phyloP scores from a whole-genome alignment of 2,888 invertebrate genomes.

The Sinotaia quadrata region DNA sequence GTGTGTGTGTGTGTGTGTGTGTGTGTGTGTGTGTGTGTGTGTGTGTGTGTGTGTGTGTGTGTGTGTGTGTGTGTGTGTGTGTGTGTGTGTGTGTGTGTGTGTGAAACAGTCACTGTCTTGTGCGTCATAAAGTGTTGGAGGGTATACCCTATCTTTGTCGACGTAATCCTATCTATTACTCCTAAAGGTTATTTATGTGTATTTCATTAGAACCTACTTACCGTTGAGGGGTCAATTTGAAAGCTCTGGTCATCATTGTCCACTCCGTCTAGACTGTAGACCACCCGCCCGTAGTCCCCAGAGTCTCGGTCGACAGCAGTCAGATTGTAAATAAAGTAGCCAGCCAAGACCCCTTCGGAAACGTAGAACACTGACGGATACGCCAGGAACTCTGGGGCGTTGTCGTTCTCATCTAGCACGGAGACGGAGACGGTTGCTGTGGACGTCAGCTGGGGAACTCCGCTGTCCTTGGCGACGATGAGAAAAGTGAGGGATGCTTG shows the following conservation, averaged over 20 bases:
- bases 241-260: slow-evolving; percentile 82
- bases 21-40: no score
- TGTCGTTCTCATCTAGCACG: slow-evolving; percentile 85
- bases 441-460: slow-evolving; percentile 48
- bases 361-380: slow-evolving; percentile 39
- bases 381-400: slow-evolving; percentile 79
- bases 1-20: no score
- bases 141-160: not conserved
- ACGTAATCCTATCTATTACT: no score
- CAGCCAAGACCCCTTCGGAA: slow-evolving; percentile 50
- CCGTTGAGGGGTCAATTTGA: slow-evolving; percentile 76
- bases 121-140: not conserved
- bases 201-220: slow-evolving; percentile 45
- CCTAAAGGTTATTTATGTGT: no score
- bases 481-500: slow-evolving; percentile 46
- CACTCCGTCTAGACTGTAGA: slow-evolving; percentile 80
- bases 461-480: slow-evolving; percentile 60
- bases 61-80: no score
- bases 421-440: slow-evolving; percentile 80
- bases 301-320: slow-evolving; percentile 80
- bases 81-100: no score
- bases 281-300: slow-evolving; percentile 78
- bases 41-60: no score
- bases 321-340: slow-evolving; percentile 76
- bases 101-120: no score